Evolutionary conservation across 2,797 vertebrate genomes (phyloP).

Genomic region (Buphagus erythrorhynchus): DNA sequence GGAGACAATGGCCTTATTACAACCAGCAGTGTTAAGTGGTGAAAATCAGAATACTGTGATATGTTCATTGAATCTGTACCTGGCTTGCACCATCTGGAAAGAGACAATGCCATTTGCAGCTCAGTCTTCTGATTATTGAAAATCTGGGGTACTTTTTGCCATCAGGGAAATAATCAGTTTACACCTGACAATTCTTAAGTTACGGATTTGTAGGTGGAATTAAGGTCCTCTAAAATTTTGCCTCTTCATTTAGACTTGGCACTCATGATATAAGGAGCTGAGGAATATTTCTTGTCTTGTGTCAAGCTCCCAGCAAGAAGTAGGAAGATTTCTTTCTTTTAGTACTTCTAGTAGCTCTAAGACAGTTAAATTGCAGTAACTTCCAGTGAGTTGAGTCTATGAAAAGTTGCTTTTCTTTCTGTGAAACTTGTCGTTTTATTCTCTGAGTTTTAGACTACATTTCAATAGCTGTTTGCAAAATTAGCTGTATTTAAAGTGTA

Average conservation of each 20-base stretch:
- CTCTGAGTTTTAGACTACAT: not conserved
- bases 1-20: not conserved
- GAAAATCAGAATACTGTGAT: not conserved
- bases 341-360: not conserved
- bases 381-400: not conserved
- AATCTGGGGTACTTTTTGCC: not conserved
- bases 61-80: not conserved
- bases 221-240: not conserved
- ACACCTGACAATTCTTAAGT: not conserved
- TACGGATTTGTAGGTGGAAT: not conserved
- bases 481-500: not conserved
- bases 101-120: not conserved
- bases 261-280: fast-evolving
- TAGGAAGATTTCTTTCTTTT: not conserved
- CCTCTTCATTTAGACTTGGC: not conserved
- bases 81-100: not conserved
- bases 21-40: not conserved
- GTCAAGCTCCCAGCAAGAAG: not conserved
- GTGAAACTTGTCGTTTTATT: not conserved
- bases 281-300: not conserved
- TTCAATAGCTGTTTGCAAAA: not conserved
- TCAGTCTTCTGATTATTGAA: not conserved
- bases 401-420: not conserved
- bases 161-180: not conserved
- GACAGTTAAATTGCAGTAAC: not conserved